Percentiles rank a stretch among this genome's conserved stretches.
Evolutionary conservation across 2,888 invertebrate species (phyloP).

Genomic region (Parthenolecanium corni): DNA sequence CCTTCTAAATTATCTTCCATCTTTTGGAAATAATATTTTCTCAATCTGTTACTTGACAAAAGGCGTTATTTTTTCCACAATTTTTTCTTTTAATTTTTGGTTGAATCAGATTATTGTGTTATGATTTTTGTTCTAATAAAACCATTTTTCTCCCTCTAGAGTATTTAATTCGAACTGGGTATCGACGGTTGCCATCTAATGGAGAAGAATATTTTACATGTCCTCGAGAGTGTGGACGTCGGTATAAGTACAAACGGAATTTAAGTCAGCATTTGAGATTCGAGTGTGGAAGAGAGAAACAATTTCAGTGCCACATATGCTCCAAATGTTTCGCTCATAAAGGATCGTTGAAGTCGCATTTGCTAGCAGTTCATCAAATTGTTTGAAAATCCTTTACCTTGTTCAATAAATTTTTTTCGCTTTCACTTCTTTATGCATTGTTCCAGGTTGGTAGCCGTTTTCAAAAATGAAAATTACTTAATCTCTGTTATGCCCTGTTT

Average conservation of each 20-base stretch:
- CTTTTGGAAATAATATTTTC: too few relatives aligned
- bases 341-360: slow-evolving; percentile 19
- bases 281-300: slow-evolving; percentile 23
- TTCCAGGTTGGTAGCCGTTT: background rate
- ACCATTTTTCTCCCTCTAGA: too few relatives aligned
- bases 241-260: slow-evolving; percentile 25
- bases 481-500: too few relatives aligned
- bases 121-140: slow-evolving; percentile 18
- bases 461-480: background rate
- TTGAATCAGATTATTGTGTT: background rate
- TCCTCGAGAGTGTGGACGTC: slow-evolving; percentile 27
- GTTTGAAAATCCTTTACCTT: background rate
- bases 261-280: slow-evolving; percentile 4
- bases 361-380: slow-evolving; percentile 15
- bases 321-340: slow-evolving; percentile 16
- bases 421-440: background rate
- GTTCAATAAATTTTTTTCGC: too few relatives aligned
- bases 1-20: too few relatives aligned
- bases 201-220: background rate
- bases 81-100: background rate
- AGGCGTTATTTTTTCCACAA: too few relatives aligned
- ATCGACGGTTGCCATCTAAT: too few relatives aligned
- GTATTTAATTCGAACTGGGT: too few relatives aligned
- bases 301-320: slow-evolving; percentile 15
- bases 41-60: background rate